phyloP scores from a whole-genome alignment of 2,113 vertebrate species.

The Romanogobio albipinnatus region DNA sequence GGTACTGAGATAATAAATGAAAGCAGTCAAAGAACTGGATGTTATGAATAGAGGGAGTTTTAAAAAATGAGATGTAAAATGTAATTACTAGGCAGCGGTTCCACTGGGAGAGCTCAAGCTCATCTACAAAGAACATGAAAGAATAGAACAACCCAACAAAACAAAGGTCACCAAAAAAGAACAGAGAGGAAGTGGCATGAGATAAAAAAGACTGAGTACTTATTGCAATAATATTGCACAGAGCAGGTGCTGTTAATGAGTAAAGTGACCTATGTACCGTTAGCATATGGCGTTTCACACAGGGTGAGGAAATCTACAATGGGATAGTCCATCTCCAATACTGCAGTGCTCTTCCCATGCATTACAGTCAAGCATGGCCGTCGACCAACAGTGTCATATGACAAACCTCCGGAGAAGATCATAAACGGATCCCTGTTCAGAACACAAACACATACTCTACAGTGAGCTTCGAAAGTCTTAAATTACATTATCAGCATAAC shows the following conservation, averaged over 20 bases:
- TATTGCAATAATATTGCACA: neutral
- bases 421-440: slow-evolving; percentile 93
- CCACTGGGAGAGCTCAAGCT: slow-evolving; percentile 9
- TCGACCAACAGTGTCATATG: slow-evolving; percentile 95
- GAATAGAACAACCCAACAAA: slow-evolving; percentile 31
- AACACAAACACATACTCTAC: slow-evolving; percentile 49
- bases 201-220: neutral
- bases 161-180: slow-evolving; percentile 8
- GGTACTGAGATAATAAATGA: slow-evolving; percentile 1
- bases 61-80: slow-evolving; percentile 25
- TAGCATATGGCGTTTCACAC: slow-evolving; percentile 97
- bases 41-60: slow-evolving; percentile 26
- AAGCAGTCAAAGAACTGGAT: slow-evolving; percentile 14
- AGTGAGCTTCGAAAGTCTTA: neutral
- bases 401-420: slow-evolving; percentile 96
- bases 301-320: slow-evolving; percentile 98
- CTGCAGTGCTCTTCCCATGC: slow-evolving; percentile 97
- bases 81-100: slow-evolving; percentile 34
- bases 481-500: neutral
- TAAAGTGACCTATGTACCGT: slow-evolving; percentile 74
- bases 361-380: slow-evolving; percentile 97
- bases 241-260: neutral
- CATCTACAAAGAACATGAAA: slow-evolving; percentile 8
- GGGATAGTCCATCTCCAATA: slow-evolving; percentile 99
- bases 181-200: neutral